These are phyloP conservation scores for Paratilapia polleni DNA, from an alignment of 2,113 vertebrate genomes.

Conservation along the genomic window DNA sequence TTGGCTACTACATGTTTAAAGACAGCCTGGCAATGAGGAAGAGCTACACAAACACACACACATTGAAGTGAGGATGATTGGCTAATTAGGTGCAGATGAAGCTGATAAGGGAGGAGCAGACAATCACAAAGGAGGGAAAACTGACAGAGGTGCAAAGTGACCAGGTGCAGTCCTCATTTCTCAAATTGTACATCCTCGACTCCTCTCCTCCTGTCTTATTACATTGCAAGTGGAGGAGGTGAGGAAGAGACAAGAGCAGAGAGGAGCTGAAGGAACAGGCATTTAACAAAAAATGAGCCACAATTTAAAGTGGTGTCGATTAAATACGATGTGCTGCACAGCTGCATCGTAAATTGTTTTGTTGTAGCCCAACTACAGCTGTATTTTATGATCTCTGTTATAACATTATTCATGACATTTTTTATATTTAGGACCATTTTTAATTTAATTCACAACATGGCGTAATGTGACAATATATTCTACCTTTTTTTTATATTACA, in stretches of 20 bases:
- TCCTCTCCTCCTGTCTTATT: background rate
- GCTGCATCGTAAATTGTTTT: background rate
- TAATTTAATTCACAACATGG: constrained; percentile 1
- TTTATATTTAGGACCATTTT: background rate
- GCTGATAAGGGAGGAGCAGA: background rate
- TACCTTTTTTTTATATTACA: background rate
- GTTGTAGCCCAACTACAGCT: background rate
- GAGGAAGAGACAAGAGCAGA: background rate
- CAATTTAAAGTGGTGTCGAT: background rate
- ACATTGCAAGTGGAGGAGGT: background rate
- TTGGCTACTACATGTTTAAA: background rate
- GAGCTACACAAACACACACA: background rate
- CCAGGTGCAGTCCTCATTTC: background rate
- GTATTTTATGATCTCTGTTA: background rate
- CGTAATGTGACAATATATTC: background rate
- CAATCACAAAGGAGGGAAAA: background rate
- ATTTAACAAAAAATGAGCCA: background rate
- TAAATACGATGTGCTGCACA: background rate
- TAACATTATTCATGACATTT: background rate
- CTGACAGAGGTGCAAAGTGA: background rate
- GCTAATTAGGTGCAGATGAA: background rate
- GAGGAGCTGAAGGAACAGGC: background rate
- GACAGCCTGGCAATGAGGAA: background rate
- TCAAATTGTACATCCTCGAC: background rate
- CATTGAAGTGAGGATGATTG: background rate